Evolutionary conservation across 2,888 invertebrate species (phyloP).

Genomic region (Cremastobaeus sp.): DNA sequence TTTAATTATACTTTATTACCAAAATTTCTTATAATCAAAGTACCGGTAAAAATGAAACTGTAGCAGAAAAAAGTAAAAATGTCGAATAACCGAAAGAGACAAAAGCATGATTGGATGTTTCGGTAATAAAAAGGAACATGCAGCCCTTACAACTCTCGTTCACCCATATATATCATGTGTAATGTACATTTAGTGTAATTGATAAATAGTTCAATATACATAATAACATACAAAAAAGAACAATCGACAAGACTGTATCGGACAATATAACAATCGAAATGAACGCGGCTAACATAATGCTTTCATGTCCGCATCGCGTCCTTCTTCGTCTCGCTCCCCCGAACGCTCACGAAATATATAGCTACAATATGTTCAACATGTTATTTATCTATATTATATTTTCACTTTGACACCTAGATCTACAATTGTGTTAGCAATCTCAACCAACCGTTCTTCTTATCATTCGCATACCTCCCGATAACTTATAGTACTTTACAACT

Average conservation of each 20-base stretch:
- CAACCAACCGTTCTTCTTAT: constrained; percentile 30
- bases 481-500: constrained; percentile 43
- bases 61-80: constrained; percentile 26
- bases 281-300: constrained; percentile 35
- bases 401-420: constrained; percentile 47
- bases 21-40: constrained; percentile 44
- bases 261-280: constrained; percentile 52
- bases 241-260: constrained; percentile 35
- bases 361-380: constrained; percentile 59
- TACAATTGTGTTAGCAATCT: constrained; percentile 38
- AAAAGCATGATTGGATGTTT: constrained; percentile 37
- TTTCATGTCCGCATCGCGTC: constrained; percentile 17
- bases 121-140: constrained; percentile 48
- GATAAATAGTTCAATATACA: constrained; percentile 60
- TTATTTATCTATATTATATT: constrained; percentile 52
- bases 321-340: constrained; percentile 11
- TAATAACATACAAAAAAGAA: constrained; percentile 57
- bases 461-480: constrained; percentile 20
- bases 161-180: constrained; percentile 57
- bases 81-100: constrained; percentile 21
- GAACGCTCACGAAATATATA: constrained; percentile 46
- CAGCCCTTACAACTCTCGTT: constrained; percentile 46
- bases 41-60: constrained; percentile 41
- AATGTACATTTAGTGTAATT: constrained; percentile 56
- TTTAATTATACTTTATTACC: constrained; percentile 53